phyloP scores from a whole-genome alignment of 2,797 vertebrate genomes.

The Tenualosa ilisha region DNA sequence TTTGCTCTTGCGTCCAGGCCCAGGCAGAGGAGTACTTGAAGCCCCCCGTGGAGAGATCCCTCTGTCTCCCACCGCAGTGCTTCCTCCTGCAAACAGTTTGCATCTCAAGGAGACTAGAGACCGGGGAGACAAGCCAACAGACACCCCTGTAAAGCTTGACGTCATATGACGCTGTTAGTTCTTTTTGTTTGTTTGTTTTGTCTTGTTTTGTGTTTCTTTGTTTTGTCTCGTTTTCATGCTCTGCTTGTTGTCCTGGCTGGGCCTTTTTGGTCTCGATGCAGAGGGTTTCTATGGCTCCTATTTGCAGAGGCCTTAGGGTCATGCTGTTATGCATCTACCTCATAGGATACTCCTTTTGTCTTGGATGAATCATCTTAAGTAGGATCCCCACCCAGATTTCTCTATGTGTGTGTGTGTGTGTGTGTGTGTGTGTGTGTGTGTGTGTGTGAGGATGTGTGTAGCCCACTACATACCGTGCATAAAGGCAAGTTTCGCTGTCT shows the following conservation, averaged over 20 bases:
- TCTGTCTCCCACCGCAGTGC: neutral
- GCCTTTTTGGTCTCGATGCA: neutral
- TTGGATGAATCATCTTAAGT: slow-evolving; percentile 12
- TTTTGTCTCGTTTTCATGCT: neutral
- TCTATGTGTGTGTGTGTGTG: neutral
- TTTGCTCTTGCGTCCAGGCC: neutral
- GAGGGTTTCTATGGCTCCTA: neutral
- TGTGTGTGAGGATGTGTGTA: neutral
- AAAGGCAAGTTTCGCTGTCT: neutral
- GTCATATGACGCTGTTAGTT: neutral
- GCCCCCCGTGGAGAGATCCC: neutral
- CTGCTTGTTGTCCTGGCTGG: neutral
- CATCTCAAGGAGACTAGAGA: slow-evolving; percentile 12
- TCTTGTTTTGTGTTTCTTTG: neutral
- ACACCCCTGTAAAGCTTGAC: neutral
- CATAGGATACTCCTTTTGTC: neutral
- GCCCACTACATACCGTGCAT: neutral
- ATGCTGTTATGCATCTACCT: neutral
- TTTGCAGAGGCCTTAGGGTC: neutral
- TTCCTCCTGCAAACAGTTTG: slow-evolving; percentile 6
- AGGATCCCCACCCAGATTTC: slow-evolving; percentile 12
- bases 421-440: neutral
- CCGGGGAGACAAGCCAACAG: neutral
- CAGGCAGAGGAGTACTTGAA: neutral
- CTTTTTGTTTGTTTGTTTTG: neutral